Evolutionary conservation across 1,140 invertebrate genomes (phyloP).

Genomic region (Scaptomyza montana): DNA sequence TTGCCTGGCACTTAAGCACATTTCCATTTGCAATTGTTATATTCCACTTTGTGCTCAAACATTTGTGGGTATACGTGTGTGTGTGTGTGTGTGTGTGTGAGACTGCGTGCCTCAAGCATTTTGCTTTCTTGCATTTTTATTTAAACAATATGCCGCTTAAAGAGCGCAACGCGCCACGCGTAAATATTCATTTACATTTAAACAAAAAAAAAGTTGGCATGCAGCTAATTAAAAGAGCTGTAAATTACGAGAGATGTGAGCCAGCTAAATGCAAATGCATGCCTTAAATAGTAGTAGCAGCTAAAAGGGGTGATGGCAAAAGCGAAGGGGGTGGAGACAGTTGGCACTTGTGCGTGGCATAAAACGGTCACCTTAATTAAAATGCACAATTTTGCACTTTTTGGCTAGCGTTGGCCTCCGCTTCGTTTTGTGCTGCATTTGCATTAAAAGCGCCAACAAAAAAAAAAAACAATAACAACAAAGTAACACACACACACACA

Average conservation of each 20-base stretch:
- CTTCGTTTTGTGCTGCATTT: constrained; percentile 74
- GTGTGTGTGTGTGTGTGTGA: constrained; percentile 2
- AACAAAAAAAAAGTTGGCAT: constrained; percentile 54
- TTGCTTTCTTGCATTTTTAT: constrained; percentile 45
- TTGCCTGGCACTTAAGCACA: constrained; percentile 74
- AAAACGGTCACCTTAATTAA: constrained; percentile 80
- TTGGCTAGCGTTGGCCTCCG: constrained; percentile 53
- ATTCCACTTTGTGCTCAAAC: constrained; percentile 67
- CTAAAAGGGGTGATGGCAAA: too few species aligned
- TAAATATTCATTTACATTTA: constrained; percentile 74
- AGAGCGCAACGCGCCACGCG: constrained; percentile 57
- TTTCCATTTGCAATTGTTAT: constrained; percentile 82
- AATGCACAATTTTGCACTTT: constrained; percentile 83
- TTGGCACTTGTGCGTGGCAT: constrained; percentile 40
- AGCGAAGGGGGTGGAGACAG: neutral
- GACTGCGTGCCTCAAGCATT: constrained; percentile 62
- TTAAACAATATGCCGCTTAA: constrained; percentile 72
- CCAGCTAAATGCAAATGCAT: constrained; percentile 70
- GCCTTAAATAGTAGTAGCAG: constrained; percentile 10
- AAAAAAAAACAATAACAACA: constrained; percentile 5
- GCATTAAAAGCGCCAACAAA: constrained; percentile 64
- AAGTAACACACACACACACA: constrained; percentile 11
- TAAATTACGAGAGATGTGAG: constrained; percentile 63
- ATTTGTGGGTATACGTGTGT: constrained; percentile 29
- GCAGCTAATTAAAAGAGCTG: constrained; percentile 80